Conservation (phyloP, 1,140 invertebrate species). For the Ceratoteleas bidentatus region DNA sequence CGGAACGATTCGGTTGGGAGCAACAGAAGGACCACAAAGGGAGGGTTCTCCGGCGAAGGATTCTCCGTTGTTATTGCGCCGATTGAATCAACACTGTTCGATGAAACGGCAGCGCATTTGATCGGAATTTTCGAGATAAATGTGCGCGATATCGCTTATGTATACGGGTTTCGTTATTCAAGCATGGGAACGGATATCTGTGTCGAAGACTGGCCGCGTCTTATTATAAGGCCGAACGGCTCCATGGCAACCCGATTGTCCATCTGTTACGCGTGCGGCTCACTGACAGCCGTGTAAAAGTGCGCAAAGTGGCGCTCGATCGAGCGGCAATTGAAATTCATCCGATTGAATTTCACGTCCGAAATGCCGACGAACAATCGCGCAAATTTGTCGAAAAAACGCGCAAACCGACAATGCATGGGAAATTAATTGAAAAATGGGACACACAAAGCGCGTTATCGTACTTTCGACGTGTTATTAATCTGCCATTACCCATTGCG, state of each 20-base stretch:
- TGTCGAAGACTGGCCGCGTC: too few species aligned
- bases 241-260: too few species aligned
- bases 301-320: neutral
- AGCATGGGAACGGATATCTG: neutral
- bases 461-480: neutral
- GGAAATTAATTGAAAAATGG: conserved; percentile 3
- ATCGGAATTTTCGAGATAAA: neutral
- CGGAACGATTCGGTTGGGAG: conserved; percentile 18
- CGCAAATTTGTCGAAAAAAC: neutral
- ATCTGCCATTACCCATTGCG: neutral
- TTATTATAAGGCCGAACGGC: too few species aligned
- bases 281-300: too few species aligned
- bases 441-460: neutral
- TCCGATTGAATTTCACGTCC: neutral
- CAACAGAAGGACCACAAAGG: conserved; percentile 16
- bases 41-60: conserved; percentile 3
- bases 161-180: neutral
- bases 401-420: neutral
- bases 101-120: neutral
- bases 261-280: too few species aligned
- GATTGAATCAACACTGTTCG: conserved; percentile 26
- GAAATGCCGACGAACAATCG: neutral
- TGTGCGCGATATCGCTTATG: neutral
- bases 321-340: neutral
- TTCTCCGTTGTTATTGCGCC: conserved; percentile 13